Percentiles rank a stretch among this genome's conserved stretches.
Evolutionary conservation across 2,113 vertebrate genomes (phyloP).

Genomic region (Epinephelus moara): DNA sequence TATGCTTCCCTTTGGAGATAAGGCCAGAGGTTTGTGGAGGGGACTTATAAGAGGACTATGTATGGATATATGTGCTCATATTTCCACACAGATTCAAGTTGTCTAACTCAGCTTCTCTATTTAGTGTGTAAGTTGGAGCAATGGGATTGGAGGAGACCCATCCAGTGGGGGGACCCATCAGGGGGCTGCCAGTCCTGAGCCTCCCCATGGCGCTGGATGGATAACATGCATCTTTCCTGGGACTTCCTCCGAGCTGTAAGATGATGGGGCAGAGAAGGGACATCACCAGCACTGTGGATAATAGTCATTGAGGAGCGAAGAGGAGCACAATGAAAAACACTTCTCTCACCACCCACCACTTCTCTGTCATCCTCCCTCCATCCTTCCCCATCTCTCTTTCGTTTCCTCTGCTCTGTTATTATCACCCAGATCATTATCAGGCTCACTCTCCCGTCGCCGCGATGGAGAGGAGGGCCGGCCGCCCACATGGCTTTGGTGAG

Average conservation of each 20-base stretch:
- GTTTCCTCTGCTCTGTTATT: constrained; percentile 75
- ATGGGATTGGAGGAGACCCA: neutral
- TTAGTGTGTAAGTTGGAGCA: neutral
- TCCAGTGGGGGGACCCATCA: constrained; percentile 4
- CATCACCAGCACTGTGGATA: constrained; percentile 41
- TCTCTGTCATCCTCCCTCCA: constrained; percentile 59
- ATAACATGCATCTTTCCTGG: neutral
- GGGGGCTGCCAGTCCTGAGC: neutral
- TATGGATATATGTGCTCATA: constrained; percentile 30
- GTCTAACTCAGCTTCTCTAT: neutral
- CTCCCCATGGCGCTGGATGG: neutral
- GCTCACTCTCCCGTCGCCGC: constrained; percentile 57
- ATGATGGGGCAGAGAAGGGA: constrained; percentile 15
- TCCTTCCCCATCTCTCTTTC: constrained; percentile 53
- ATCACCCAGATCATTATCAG: constrained; percentile 78
- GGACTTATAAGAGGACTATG: constrained; percentile 7
- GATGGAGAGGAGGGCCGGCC: constrained; percentile 68
- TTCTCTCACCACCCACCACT: constrained; percentile 65
- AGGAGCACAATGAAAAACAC: constrained; percentile 44
- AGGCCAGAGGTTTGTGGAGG: constrained; percentile 41
- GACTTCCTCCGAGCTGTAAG: neutral
- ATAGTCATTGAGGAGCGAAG: constrained; percentile 43
- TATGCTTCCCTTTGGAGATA: constrained; percentile 53
- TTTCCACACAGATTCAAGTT: constrained; percentile 7
- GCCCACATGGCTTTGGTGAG: constrained; percentile 74